Base-by-base conservation (phyloP, 92 coral and sea anemone genomes). In the Virgularia gustaviana region DNA sequence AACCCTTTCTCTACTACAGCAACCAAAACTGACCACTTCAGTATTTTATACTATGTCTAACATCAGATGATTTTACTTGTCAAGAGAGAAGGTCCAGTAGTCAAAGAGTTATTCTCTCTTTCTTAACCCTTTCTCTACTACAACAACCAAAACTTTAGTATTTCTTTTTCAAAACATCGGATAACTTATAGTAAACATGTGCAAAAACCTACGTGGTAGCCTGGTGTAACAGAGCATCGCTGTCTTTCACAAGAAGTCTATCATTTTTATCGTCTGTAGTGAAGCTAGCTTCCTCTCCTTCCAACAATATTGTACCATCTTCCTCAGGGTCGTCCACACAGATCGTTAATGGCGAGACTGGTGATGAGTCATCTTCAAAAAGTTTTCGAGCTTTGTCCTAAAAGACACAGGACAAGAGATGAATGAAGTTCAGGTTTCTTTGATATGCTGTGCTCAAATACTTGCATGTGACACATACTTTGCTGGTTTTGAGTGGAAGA, bases 121-220 rank as follows among this genome's bases (percentile, higher is more conserved):
- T n/a, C n/a, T n/a, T n/a, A n/a, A n/a, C n/a, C n/a, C n/a, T n/a
- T n/a, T n/a, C n/a, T n/a, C n/a, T n/a, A n/a, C n/a, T n/a, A n/a
- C n/a, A n/a, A n/a, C n/a, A 56, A 7, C 36, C 23, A 24, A 9
- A 1, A 24, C 24, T 1, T 16, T 38, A 66, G 32, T n/a, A 39
- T 19, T 41, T 29, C 16, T 5, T 12, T 6, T 16, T 6, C 3
- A 19, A 25, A 19, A 58, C 33, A 4, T 20, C 65, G 2, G 29
- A 28, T 58, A 20, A 22, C 13, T 58, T 58, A 27, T 20, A 34
- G 20, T n/a, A 37, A n/a, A 35, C 0, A 4, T 36, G 62, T 27
- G n/a, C n/a, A n/a, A 19, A 49, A 36, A 41, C 74, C 49, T 67
- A 67, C 74, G 36, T 67, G n/a, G 74, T 45, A 30, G 74, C 74